Conservation (phyloP, 2,113 vertebrate species). For the Hippocampus abdominalis region DNA sequence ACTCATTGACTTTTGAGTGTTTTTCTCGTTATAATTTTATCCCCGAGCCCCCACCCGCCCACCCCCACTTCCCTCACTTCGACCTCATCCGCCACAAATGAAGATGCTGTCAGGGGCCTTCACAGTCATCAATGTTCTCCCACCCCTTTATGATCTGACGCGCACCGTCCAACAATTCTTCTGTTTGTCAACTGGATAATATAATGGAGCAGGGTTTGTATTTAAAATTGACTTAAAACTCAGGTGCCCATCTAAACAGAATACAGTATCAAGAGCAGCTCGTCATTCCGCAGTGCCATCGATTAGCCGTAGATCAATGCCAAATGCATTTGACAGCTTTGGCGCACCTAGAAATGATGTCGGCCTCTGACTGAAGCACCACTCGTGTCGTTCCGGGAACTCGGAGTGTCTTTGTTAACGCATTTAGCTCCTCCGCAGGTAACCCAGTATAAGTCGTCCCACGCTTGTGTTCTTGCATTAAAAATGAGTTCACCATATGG, state of each 20-base stretch:
- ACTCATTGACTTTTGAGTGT: slow-evolving; percentile 71
- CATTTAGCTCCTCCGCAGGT: background rate
- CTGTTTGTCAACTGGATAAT: slow-evolving; percentile 6
- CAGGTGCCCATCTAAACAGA: slow-evolving; percentile 3
- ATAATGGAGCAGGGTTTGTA: slow-evolving; percentile 4
- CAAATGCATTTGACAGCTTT: background rate
- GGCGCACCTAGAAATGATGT: background rate
- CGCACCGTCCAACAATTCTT: background rate
- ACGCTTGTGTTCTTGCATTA: slow-evolving; percentile 4
- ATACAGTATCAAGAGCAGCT: background rate
- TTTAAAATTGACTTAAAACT: slow-evolving; percentile 1
- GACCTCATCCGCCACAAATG: slow-evolving; percentile 35
- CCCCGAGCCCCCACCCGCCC: background rate
- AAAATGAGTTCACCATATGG: background rate
- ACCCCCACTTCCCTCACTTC: slow-evolving; percentile 15
- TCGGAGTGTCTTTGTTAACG: slow-evolving; percentile 3
- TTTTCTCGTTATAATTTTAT: background rate
- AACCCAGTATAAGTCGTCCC: background rate
- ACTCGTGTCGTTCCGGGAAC: background rate
- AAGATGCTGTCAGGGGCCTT: slow-evolving; percentile 31
- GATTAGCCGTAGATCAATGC: background rate
- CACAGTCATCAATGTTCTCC: background rate
- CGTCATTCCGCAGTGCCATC: slow-evolving; percentile 1
- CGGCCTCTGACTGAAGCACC: background rate
- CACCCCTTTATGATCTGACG: background rate